Evolutionary conservation across 2,113 vertebrate species (phyloP).

Genomic region (Genyomyrus donnyi): DNA sequence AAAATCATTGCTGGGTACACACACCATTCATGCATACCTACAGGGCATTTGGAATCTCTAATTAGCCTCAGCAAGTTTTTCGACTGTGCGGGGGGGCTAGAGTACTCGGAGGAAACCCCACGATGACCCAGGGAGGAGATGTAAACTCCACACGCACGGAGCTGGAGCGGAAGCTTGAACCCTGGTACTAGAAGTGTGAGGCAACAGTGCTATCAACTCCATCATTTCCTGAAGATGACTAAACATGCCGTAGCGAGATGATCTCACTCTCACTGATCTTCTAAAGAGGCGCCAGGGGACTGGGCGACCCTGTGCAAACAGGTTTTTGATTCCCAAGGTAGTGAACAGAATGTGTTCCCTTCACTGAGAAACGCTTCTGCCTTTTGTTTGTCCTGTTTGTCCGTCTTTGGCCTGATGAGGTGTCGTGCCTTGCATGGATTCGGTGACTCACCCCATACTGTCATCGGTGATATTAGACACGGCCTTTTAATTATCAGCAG

Average conservation of each 20-base stretch:
- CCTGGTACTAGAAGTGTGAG: neutral
- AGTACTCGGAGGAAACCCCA: neutral
- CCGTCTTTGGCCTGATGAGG: neutral
- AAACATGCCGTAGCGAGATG: neutral
- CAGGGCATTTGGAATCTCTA: neutral
- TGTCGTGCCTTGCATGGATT: neutral
- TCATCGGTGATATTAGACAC: neutral
- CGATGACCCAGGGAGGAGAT: neutral
- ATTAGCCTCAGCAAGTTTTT: neutral
- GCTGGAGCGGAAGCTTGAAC: neutral
- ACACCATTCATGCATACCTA: neutral
- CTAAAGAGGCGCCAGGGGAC: neutral
- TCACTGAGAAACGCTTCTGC: neutral
- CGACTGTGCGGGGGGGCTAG: neutral
- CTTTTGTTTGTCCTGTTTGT: neutral
- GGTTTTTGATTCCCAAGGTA: neutral
- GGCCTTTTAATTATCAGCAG: constrained; percentile 5
- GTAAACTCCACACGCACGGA: neutral
- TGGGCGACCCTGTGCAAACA: neutral
- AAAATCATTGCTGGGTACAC: neutral
- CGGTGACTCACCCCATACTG: neutral
- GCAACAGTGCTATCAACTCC: neutral
- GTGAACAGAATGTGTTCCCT: neutral
- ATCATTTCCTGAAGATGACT: neutral
- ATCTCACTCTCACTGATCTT: neutral